Percentiles rank a stretch among this genome's conserved stretches.
These are phyloP conservation scores for Bungarus multicinctus DNA, from an alignment of 2,113 vertebrate species.

Conservation along the genomic window DNA sequence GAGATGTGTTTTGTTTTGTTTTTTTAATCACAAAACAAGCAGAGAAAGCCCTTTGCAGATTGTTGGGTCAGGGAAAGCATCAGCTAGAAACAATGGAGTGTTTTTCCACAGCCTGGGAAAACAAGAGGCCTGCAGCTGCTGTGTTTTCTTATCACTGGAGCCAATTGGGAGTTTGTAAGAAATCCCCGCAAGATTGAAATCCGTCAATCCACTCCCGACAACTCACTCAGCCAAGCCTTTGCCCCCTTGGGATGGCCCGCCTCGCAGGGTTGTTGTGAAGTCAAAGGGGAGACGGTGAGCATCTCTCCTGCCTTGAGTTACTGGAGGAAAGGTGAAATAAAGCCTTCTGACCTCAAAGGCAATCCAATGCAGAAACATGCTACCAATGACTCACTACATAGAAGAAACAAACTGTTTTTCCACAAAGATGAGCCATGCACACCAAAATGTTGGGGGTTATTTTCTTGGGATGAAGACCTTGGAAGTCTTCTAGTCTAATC, in stretches of 20 bases:
- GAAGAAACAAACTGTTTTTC: background rate
- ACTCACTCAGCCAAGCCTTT: background rate
- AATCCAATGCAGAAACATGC: background rate
- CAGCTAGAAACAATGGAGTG: background rate
- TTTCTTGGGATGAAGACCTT: background rate
- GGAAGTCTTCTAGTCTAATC: no score
- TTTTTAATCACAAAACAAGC: background rate
- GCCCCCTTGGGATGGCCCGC: background rate
- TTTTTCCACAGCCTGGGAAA: background rate
- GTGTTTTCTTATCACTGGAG: background rate
- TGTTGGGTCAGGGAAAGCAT: background rate
- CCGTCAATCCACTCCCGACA: rapidly evolving
- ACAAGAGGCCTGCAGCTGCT: background rate
- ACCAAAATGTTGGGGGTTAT: background rate
- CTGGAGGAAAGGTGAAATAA: background rate
- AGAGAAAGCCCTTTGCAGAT: background rate
- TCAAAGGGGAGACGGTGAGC: background rate
- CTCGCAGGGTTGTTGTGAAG: background rate
- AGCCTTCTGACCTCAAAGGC: background rate
- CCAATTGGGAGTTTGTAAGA: background rate
- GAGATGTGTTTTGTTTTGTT: background rate
- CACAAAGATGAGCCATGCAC: background rate
- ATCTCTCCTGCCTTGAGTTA: background rate
- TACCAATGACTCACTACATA: no score
- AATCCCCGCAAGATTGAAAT: background rate